Evolutionary conservation across 2,888 invertebrate species (phyloP), one percentile per base, ranked within the genome.

Genomic region (Acrobasis consociella): DNA sequence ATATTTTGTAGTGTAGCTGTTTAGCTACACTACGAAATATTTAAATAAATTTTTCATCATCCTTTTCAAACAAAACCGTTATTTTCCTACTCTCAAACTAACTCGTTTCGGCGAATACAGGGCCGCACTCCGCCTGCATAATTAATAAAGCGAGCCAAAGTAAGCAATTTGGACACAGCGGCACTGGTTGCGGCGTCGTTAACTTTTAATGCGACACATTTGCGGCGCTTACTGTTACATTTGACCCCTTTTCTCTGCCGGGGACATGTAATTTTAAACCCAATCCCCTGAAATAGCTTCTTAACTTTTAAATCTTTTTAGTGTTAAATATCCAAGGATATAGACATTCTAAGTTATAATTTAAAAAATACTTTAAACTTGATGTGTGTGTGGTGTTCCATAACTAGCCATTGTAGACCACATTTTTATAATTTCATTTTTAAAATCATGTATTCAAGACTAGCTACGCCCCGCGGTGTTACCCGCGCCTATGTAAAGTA

Each of bases 151-250:
- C 68, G 78, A 86, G 86, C 84, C 86, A 84, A 89, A 89, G 87
- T 87, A 89, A 89, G 89, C 87, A 87, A 89, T 89, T 88, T 88
- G 82, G 83, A 81, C 87, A 83, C 85, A 78, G 83, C 80, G 80
- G 81, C 83, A 82, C 85, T 85, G 86, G 84, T 88, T 85, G 86
- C 81, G 83, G 83, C 75, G 72, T 78, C 82, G 81, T 86, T 86
- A 81, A 80, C 81, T 85, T 87, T 87, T 85, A 84, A 86, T 87
- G 75, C 75, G 74, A 77, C 80, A 80, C 76, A 78, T 81, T 80
- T 77, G 69, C 73, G 72, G 70, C 75, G 67, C 71, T 77, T 75
- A 75, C 72, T 72, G 63, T 65, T 69, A 63, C 65, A 62, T 65
- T 60, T 67, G 62, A 67, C 65, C 69, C 69, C 56, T 66, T 69